phyloP scores from a whole-genome alignment of 92 coral and sea anemone species.

The Epizoanthus ramosus region DNA sequence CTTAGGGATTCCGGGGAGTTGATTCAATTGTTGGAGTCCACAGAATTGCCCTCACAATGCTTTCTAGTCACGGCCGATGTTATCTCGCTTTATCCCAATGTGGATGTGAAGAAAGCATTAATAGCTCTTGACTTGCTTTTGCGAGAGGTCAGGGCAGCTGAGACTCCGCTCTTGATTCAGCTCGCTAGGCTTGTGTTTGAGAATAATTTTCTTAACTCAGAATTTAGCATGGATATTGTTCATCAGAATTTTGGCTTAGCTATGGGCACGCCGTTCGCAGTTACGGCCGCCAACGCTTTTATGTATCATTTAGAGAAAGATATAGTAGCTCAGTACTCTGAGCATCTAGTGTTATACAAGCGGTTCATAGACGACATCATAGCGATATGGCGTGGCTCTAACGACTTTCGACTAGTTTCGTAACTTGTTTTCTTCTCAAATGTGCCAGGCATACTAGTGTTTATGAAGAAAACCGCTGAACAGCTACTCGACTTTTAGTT shows the following conservation, averaged over 20 bases:
- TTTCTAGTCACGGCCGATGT: conserved; percentile 59
- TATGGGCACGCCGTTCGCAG: conserved; percentile 51
- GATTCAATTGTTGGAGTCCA: conserved; percentile 8
- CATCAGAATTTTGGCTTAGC: conserved; percentile 51
- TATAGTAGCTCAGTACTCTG: conserved; percentile 19
- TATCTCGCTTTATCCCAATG: conserved; percentile 41
- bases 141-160: conserved; percentile 45
- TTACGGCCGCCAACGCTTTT: conserved; percentile 56
- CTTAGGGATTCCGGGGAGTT: conserved; percentile 10
- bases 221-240: conserved; percentile 49
- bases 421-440: too few species aligned
- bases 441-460: too few species aligned
- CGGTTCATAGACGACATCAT: conserved; percentile 31
- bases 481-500: too few species aligned
- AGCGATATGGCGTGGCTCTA: conserved; percentile 26
- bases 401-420: too few species aligned
- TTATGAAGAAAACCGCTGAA: too few species aligned
- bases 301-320: conserved; percentile 47
- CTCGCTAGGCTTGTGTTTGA: conserved; percentile 53
- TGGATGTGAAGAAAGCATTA: conserved; percentile 21
- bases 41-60: conserved; percentile 6
- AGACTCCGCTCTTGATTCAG: conserved; percentile 59
- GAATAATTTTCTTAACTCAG: conserved; percentile 53
- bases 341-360: conserved; percentile 34
- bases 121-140: conserved; percentile 46